Base-by-base conservation (phyloP, 1,140 invertebrate species). In the Pemphigus obesinymphae region DNA sequence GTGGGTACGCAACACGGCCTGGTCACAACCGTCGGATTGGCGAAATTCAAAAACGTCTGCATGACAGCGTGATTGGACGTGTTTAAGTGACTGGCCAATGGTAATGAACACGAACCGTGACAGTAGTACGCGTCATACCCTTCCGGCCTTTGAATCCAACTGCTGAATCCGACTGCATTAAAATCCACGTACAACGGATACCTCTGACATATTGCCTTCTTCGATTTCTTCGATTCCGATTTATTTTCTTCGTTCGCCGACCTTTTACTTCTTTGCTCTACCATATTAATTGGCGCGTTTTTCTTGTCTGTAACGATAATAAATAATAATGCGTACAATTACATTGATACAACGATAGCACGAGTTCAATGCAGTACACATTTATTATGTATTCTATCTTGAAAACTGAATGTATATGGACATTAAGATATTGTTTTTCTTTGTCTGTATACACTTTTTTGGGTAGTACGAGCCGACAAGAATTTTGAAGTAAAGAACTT, bases 11-110 rank as follows among this genome's bases (percentile, higher is more conserved):
- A 98, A 88, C 96, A 97, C 37, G 96, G 93, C 85, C 94, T 93
- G 17, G 96, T 95, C 85, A 97, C 95, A 82, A 92, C 90, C 83
- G 90, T 90, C 37, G 95, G 94, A 87, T 96, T 94, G 85, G 96
- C 92, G 76, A 94, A 95, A 88, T 99, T 95, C 83, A 99, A 94
- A 84, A 99, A 89, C 82, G 94, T 97, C 89, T 99, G 98, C 83
- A 99, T 94, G 85, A 99, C 97, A 43, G 98, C 97, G 89, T 99
- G 98, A 87, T 99, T 99, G 31, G 97, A 99, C 34, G 96, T 92
- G 88, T 99, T 99, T 20, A 98, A 87, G 87, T 98, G 95, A 85
- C 97, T 94, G 29, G 94, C 90, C 83, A 99, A 88, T 3, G 97
- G 97, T 85, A 96, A 98, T 8, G 93, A 92, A 88, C 97, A 99